These are phyloP conservation scores for Oceanites oceanicus DNA, from an alignment of 2,113 vertebrate genomes.

Conservation along the genomic window DNA sequence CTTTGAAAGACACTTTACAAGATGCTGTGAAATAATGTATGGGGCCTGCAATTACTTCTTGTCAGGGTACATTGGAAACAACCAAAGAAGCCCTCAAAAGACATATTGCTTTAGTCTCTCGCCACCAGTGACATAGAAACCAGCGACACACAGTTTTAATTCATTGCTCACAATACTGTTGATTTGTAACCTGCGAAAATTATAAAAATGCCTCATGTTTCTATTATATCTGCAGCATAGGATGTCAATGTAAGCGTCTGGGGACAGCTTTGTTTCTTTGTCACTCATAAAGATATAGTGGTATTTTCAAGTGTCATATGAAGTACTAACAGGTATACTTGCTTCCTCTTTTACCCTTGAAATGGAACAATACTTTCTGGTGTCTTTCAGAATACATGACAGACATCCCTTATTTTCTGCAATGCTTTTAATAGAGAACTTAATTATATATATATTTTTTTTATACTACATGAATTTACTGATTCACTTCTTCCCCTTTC, in stretches of 20 bases:
- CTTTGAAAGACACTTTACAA: not conserved
- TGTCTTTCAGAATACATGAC: not conserved
- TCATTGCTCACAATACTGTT: not conserved
- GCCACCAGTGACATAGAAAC: not conserved
- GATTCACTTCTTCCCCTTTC: not conserved
- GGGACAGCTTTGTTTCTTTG: not conserved
- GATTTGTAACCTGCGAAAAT: slow-evolving; percentile 4
- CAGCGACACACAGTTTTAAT: not conserved
- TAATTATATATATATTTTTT: not conserved
- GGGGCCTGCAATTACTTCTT: not conserved
- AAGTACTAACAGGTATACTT: not conserved
- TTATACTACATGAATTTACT: not conserved
- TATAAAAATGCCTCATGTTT: not conserved
- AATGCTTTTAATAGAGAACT: not conserved
- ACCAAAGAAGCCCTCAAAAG: not conserved
- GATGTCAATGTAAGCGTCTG: not conserved
- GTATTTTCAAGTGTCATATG: not conserved
- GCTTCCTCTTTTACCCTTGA: not conserved
- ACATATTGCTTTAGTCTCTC: not conserved
- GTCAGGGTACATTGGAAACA: not conserved
- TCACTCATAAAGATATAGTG: not conserved
- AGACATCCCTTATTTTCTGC: not conserved
- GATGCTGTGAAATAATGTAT: not conserved
- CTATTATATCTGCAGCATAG: not conserved
- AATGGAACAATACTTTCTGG: not conserved